Conservation (phyloP, 2,113 vertebrate species). For the Indicator maculatus region DNA sequence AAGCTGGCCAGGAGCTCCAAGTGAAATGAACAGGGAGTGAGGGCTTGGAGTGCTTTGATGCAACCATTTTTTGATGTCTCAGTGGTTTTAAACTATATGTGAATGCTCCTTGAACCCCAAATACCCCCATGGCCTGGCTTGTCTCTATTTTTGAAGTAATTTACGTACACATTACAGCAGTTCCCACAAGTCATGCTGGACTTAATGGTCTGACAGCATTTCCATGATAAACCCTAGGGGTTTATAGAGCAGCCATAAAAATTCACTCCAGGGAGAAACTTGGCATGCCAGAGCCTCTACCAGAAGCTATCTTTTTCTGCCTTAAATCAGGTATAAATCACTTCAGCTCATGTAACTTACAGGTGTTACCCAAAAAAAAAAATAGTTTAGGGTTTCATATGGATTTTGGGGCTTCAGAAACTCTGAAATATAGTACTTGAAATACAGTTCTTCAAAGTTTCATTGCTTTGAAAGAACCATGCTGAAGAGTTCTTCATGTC, state of each 20-base stretch:
- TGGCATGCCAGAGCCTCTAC: background rate
- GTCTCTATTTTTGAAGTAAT: slow-evolving; percentile 7
- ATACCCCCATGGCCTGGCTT: background rate
- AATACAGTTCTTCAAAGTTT: background rate
- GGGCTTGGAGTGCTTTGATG: background rate
- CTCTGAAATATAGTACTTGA: background rate
- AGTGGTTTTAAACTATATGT: background rate
- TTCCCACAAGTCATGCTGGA: slow-evolving; percentile 46
- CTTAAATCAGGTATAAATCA: slow-evolving; percentile 49
- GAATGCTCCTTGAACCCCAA: slow-evolving; percentile 1
- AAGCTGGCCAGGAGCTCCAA: background rate
- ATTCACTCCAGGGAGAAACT: slow-evolving; percentile 36
- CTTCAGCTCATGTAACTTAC: background rate
- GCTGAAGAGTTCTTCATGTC: background rate
- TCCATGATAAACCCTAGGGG: slow-evolving; percentile 32
- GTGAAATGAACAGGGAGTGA: background rate
- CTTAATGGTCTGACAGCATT: slow-evolving; percentile 47
- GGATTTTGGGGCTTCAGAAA: background rate
- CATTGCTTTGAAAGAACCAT: background rate
- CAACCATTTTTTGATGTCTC: background rate
- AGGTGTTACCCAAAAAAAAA: background rate
- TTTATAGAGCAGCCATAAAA: slow-evolving; percentile 55
- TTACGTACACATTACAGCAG: background rate
- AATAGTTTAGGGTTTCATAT: background rate
- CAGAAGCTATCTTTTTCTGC: slow-evolving; percentile 27